Base-by-base conservation (phyloP, 2,888 invertebrate species). In the Tetranychus piercei region DNA sequence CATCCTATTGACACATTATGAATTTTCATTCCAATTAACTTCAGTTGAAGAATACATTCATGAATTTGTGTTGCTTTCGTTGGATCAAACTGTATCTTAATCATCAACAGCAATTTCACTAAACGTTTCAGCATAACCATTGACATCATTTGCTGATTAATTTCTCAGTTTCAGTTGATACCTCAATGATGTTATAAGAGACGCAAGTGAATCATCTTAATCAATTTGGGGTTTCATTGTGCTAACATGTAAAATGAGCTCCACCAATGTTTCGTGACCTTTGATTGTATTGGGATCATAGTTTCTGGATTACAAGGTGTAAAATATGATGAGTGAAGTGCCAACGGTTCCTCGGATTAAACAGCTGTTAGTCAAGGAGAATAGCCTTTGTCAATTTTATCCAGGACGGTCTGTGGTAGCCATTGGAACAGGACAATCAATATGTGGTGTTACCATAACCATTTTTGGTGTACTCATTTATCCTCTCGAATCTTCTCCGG, bases 381-480 rank as follows among this genome's bases (percentile, higher is more conserved):
- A 22, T 69, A 5, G 20, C 11, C 34, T 69, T 23, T 23, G 22
- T 69, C 20, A 69, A 23, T 69, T 23, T 69, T 69, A 69, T 69
- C 69, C 69, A 20, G 20, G 22, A 69, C 1, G 69, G 11, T 20
- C 69, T 20, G 69, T 69, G 18, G 34, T 69, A 23, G 69, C 69
- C 34, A 20, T 69, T 11, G 69, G 69, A 23, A 69, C 34, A 20
- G 69, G 22, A 20, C 69, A 69, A 22, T 23, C 69, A 69, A 69
- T 69, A 20, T 69, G 69, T 69, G 69, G 69, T 20, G 69, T 69
- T 11, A 69, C 69, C 69, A 69, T 69, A 20, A 69, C 22, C 6
- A 69, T 69, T 69, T 69, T 69, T 9, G 69, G 69, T 69, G 69
- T 69, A 23, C 69, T 69, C 8, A 69, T 23, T 11, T 69, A 69